These are phyloP conservation scores for Scortum barcoo DNA, from an alignment of 2,113 vertebrate species.

Conservation along the genomic window DNA sequence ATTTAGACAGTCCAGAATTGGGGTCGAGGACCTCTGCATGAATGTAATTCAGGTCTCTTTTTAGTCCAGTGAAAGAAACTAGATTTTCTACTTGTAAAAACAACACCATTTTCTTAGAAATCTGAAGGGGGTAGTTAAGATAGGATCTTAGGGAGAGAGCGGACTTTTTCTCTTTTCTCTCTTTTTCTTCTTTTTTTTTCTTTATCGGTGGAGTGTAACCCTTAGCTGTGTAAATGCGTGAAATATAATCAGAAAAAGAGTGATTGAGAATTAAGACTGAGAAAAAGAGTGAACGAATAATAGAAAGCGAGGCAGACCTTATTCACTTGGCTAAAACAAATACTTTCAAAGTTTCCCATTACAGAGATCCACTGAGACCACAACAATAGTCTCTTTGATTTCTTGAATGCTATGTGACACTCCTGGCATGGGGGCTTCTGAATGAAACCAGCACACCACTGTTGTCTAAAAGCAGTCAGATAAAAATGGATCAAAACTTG, in stretches of 20 bases:
- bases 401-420: background rate
- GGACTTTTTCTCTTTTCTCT: background rate
- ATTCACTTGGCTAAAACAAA: background rate
- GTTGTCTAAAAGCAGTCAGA: background rate
- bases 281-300: background rate
- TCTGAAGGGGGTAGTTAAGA: background rate
- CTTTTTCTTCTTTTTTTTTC: background rate
- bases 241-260: background rate
- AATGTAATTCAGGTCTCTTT: slow-evolving; percentile 62
- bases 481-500: background rate
- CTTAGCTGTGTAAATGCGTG: background rate
- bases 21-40: slow-evolving; percentile 64
- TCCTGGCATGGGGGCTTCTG: background rate
- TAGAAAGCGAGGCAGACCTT: background rate
- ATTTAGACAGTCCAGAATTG: slow-evolving; percentile 70
- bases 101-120: slow-evolving; percentile 11
- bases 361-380: background rate
- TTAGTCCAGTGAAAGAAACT: slow-evolving; percentile 9
- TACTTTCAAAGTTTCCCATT: background rate
- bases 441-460: rapidly evolving
- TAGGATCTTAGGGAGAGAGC: background rate
- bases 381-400: background rate
- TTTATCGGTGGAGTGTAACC: background rate
- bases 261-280: background rate
- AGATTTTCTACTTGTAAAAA: slow-evolving; percentile 9